A percentile compares a stretch with the other conserved stretches of the same genome.
Conservation (phyloP, 2,113 vertebrate species). For the Hyperopisus bebe region DNA sequence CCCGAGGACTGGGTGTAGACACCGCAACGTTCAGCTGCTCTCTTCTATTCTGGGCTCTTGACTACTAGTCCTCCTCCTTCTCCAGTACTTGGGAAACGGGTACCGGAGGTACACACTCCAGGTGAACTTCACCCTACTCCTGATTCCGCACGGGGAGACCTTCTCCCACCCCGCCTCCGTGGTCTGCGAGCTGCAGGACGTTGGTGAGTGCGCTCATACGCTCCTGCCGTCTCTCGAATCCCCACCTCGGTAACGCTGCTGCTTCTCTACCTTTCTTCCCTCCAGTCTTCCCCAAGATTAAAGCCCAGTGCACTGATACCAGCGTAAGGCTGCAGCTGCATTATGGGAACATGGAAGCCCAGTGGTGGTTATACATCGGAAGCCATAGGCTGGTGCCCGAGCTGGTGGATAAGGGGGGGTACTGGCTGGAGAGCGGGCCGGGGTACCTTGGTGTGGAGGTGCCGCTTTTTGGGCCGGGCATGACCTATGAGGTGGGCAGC, state of each 20-base stretch:
- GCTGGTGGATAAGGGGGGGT: slow-evolving; percentile 26
- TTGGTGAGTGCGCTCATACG: slow-evolving; percentile 18
- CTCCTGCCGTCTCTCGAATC: not conserved
- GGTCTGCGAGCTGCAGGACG: slow-evolving; percentile 29
- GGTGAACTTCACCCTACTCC: slow-evolving; percentile 29
- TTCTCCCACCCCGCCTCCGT: slow-evolving; percentile 23
- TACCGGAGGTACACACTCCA: slow-evolving; percentile 34
- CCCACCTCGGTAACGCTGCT: not conserved
- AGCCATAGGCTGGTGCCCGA: slow-evolving; percentile 29
- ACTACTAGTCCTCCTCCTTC: not conserved
- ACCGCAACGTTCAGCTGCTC: not conserved
- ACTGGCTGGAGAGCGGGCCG: slow-evolving; percentile 4
- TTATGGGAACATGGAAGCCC: slow-evolving; percentile 33
- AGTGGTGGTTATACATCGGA: slow-evolving; percentile 37
- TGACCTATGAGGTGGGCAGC: slow-evolving; percentile 34
- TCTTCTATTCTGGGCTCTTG: not conserved
- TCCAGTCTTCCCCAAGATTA: slow-evolving; percentile 29
- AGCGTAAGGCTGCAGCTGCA: slow-evolving; percentile 27
- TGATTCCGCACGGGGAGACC: slow-evolving; percentile 27
- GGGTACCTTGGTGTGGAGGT: slow-evolving; percentile 26
- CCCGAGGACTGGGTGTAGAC: not conserved
- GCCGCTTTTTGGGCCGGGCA: slow-evolving; percentile 34
- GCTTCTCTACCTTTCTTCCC: not conserved
- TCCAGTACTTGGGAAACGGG: slow-evolving; percentile 35
- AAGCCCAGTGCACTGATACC: slow-evolving; percentile 25